Base-by-base conservation (phyloP, 2,797 vertebrate species). In the Simalia tracyae region DNA sequence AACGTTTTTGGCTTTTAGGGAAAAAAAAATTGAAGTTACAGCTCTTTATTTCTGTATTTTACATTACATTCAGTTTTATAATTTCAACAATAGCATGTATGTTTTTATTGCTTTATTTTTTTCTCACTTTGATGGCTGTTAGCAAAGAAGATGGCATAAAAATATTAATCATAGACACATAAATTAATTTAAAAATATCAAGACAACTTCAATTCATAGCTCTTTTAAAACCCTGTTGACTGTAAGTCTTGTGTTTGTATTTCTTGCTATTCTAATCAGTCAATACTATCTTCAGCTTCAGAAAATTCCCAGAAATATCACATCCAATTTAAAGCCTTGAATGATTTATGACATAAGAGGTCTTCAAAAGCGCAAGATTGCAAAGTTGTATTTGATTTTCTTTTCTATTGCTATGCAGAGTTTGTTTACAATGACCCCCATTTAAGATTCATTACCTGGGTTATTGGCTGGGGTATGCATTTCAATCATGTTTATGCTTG, bases 391-490 rank as follows among this genome's bases (percentile, higher is more conserved):
- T 81, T 81, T 81, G 59, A 88, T 88, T 42, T 93, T 88, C 90
- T 85, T 94, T 93, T 96, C 93, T 64, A 95, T 94, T 88, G 68
- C 85, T 26, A 57, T 36, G 26, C 5, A 0, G 8, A 90, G 90
- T 95, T 94, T 93, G 93, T 95, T 93, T 94, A 94, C 76, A 92
- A 46, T 96, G 94, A 95, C 91, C 92, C 92, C 61, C 89, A 93
- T 92, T 90, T 93, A 92, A 94, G 90, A 95, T 61, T 84, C 76
- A 76, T 46, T 91, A 94, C 93, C 54, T 61, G 57, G 42, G 91
- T 94, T 96, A 92, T 92, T 94, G 89, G 54, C 5, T 88, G 22
- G 26, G 61, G 87, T 86, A 12, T 93, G 8, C 85, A 95, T 95
- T 87, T 31, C n/a, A 92, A 92, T 96, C 89, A 57, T 91, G 91